Percentiles rank a stretch among this genome's conserved stretches.
These are phyloP conservation scores for Heliconius sara DNA, from an alignment of 2,888 invertebrate genomes.

Conservation along the genomic window DNA sequence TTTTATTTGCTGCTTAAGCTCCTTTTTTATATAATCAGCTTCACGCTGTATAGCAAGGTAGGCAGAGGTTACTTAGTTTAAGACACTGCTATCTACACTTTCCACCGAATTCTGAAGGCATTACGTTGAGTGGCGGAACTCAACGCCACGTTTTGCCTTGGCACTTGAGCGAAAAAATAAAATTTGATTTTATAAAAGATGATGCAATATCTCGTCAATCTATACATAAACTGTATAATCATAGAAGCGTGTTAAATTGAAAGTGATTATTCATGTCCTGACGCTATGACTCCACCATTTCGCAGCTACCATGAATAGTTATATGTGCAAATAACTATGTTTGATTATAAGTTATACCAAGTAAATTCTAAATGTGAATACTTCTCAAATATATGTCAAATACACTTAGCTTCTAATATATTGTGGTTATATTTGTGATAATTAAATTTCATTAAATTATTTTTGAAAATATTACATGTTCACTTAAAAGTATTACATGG, in stretches of 20 bases:
- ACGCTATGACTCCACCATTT: conserved; percentile 39
- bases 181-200: not conserved
- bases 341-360: not conserved
- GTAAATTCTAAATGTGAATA: not conserved
- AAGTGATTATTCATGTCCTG: conserved; percentile 48
- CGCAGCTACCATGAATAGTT: conserved; percentile 36
- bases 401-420: no score
- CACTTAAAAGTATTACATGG: no score
- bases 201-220: conserved; percentile 33
- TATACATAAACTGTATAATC: conserved; percentile 28
- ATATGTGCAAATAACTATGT: conserved; percentile 26
- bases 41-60: no score
- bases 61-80: no score
- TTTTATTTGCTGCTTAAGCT: not conserved
- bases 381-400: not conserved
- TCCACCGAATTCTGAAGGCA: no score
- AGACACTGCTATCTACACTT: no score
- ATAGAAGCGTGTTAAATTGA: conserved; percentile 38
- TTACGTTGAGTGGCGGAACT: no score
- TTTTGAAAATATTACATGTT: no score
- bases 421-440: no score
- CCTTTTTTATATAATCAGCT: not conserved
- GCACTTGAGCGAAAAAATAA: no score
- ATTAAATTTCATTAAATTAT: no score
- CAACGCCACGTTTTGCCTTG: no score